Conservation (phyloP, 2,797 vertebrate genomes). For the Danionella dracula region DNA sequence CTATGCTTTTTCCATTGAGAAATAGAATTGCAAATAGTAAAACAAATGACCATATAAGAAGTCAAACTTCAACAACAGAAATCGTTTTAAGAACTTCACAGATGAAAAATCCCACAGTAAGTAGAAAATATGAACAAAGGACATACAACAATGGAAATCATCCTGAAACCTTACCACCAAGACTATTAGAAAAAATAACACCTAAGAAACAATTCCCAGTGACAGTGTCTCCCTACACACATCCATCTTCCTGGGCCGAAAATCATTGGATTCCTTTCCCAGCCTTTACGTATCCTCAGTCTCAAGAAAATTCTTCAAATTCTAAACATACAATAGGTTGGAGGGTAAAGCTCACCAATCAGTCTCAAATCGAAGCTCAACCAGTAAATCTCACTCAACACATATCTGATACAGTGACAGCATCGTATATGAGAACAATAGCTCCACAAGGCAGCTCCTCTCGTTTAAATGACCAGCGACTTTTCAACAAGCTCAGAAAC, state of each 20-base stretch:
- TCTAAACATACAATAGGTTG: conserved; percentile 50
- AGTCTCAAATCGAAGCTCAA: conserved; percentile 66
- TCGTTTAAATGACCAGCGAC: conserved; percentile 57
- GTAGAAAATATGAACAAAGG: conserved; percentile 27
- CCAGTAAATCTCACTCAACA: conserved; percentile 60
- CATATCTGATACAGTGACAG: conserved; percentile 25
- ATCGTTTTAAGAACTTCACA: conserved; percentile 1
- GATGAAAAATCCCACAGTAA: conserved; percentile 41
- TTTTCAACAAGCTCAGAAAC: conserved; percentile 66
- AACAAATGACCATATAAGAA: conserved; percentile 9
- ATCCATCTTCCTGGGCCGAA: conserved; percentile 18
- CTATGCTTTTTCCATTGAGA: conserved; percentile 1
- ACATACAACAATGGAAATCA: conserved; percentile 37
- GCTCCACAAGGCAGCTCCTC: conserved; percentile 30
- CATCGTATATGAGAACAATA: background rate
- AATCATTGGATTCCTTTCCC: conserved; percentile 25
- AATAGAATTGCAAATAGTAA: background rate
- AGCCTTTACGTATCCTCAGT: conserved; percentile 47
- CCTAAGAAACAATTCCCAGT: conserved; percentile 41
- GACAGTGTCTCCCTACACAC: conserved; percentile 37
- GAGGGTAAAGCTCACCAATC: conserved; percentile 57
- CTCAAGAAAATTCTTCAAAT: conserved; percentile 50
- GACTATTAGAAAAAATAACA: conserved; percentile 46
- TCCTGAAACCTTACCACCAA: conserved; percentile 59
- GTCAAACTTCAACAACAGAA: conserved; percentile 17